These are phyloP conservation scores for Drosophila subobscura DNA, from an alignment of 1,140 invertebrate species.

Conservation along the genomic window DNA sequence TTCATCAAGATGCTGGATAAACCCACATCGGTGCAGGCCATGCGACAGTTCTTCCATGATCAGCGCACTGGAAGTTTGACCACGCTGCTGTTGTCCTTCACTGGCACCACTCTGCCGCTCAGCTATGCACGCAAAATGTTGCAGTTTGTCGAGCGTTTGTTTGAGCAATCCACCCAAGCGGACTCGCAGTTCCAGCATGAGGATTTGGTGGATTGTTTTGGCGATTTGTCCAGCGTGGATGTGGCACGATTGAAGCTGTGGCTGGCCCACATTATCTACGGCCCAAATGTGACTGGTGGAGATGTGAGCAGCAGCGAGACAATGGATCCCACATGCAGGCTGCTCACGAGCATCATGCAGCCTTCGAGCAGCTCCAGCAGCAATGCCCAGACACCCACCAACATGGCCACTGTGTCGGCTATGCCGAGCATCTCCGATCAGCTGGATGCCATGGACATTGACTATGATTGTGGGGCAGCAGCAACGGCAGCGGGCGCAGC, in stretches of 20 bases:
- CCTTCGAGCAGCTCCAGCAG: conserved; percentile 83
- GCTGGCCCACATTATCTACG: conserved; percentile 88
- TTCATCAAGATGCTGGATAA: conserved; percentile 94
- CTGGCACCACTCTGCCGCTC: conserved; percentile 87
- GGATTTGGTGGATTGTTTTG: conserved; percentile 88
- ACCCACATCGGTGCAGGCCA: conserved; percentile 90
- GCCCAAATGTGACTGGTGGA: conserved; percentile 76
- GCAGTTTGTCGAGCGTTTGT: conserved; percentile 92
- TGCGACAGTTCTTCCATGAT: conserved; percentile 91
- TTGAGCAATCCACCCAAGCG: conserved; percentile 87
- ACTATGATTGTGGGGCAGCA: conserved; percentile 62
- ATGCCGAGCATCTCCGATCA: conserved; percentile 83
- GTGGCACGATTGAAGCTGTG: conserved; percentile 87
- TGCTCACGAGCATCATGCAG: conserved; percentile 63
- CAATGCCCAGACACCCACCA: conserved; percentile 84
- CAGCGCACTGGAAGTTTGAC: conserved; percentile 86
- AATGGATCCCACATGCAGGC: conserved; percentile 52
- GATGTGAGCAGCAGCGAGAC: conserved; percentile 60
- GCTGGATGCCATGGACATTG: conserved; percentile 83
- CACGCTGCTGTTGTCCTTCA: conserved; percentile 90
- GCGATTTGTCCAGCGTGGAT: conserved; percentile 88
- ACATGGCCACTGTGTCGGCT: conserved; percentile 83
- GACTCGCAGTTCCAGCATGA: conserved; percentile 87
- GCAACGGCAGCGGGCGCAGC: conserved; percentile 18
- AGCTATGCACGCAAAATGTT: conserved; percentile 91